A percentile compares a stretch with the other conserved stretches of the same genome.
phyloP scores from a whole-genome alignment of 2,888 invertebrate species.

The Nomada ruficornis region DNA sequence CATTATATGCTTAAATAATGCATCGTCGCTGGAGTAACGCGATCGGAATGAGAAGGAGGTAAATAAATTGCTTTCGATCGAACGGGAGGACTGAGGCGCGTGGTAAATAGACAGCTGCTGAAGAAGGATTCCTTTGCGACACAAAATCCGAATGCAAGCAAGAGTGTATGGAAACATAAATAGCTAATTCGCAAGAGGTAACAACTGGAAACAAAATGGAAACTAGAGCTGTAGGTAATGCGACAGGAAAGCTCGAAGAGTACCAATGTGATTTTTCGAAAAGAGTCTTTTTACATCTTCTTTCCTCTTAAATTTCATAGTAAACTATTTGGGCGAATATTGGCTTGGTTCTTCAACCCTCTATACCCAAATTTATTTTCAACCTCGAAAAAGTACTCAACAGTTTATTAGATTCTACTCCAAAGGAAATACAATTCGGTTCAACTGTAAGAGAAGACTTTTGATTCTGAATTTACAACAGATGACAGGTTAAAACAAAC shows the following conservation, averaged over 20 bases:
- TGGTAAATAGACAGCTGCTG: background rate
- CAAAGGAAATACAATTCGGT: no score
- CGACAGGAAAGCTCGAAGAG: background rate
- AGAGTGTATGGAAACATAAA: background rate
- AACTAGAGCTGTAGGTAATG: background rate
- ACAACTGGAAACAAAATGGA: background rate
- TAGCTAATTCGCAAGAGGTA: background rate
- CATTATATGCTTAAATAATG: background rate
- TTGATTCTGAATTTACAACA: no score
- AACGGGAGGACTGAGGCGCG: background rate
- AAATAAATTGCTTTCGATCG: constrained; percentile 30
- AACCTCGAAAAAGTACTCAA: no score
- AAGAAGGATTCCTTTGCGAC: constrained; percentile 8
- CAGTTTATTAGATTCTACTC: no score
- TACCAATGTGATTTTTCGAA: no score
- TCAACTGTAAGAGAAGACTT: no score
- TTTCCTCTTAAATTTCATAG: no score
- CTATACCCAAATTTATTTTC: no score
- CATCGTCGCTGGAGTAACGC: background rate
- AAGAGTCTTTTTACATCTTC: no score
- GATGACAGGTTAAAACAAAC: no score
- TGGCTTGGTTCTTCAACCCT: no score
- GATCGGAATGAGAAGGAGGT: constrained; percentile 5
- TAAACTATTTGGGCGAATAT: no score
- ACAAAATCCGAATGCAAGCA: background rate